These are phyloP conservation scores for Entelurus aequoreus DNA, from an alignment of 2,113 vertebrate genomes.

Conservation along the genomic window DNA sequence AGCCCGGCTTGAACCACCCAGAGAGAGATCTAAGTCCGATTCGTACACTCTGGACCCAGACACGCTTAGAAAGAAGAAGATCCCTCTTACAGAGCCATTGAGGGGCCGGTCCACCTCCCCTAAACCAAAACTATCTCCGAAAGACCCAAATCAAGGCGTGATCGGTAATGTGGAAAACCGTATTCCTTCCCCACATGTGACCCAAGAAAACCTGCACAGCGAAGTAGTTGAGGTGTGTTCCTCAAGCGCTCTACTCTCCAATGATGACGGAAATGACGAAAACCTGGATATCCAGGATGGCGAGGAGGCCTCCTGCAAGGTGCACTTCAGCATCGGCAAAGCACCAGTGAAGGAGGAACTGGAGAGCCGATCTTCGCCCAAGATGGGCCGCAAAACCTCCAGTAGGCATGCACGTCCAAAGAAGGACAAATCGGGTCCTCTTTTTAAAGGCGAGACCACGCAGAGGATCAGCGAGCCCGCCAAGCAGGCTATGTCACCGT, in stretches of 20 bases:
- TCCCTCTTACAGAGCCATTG: conserved; percentile 88
- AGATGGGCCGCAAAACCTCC: conserved; percentile 90
- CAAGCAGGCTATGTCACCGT: conserved; percentile 98
- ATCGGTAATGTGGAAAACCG: conserved; percentile 80
- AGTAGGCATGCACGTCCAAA: conserved; percentile 88
- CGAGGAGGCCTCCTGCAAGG: conserved; percentile 86
- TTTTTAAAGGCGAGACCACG: conserved; percentile 86
- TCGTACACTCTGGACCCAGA: conserved; percentile 96
- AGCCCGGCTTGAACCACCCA: conserved; percentile 87
- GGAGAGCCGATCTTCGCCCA: conserved; percentile 91
- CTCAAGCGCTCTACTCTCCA: conserved; percentile 88
- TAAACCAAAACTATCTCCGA: conserved; percentile 85
- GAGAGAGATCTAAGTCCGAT: conserved; percentile 96
- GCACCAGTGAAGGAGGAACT: conserved; percentile 91
- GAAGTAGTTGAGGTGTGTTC: conserved; percentile 96
- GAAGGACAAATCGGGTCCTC: conserved; percentile 91
- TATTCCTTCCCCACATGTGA: conserved; percentile 91
- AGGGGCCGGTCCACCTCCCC: conserved; percentile 94
- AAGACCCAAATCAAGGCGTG: conserved; percentile 78
- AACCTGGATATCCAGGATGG: conserved; percentile 75
- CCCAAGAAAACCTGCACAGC: conserved; percentile 96
- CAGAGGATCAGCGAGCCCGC: conserved; percentile 82
- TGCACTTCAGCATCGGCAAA: conserved; percentile 98
- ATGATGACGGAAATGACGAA: conserved; percentile 83
- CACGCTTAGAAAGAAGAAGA: conserved; percentile 92